A percentile compares a stretch with the other conserved stretches of the same genome.
These are phyloP conservation scores for Cyprinodon tularosa DNA, from an alignment of 2,113 vertebrate species.

Conservation along the genomic window DNA sequence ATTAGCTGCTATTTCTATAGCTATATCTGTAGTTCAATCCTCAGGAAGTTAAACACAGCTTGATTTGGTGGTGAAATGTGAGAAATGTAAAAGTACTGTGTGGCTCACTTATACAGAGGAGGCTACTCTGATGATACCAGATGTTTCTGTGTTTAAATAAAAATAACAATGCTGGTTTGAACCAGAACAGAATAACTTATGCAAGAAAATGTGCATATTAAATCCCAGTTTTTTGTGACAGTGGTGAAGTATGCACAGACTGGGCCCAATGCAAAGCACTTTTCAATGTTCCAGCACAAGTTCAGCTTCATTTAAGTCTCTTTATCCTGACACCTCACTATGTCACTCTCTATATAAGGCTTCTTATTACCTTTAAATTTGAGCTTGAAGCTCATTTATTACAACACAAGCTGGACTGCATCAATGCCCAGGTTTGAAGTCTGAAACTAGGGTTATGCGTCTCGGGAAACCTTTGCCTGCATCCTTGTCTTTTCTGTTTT, in stretches of 20 bases:
- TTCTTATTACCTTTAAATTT: no score
- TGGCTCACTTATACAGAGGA: no score
- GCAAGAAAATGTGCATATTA: background rate
- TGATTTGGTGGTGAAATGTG: background rate
- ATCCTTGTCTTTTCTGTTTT: no score
- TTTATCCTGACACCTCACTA: background rate
- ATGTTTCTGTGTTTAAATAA: background rate
- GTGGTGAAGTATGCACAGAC: background rate
- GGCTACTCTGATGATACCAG: background rate
- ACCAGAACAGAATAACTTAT: background rate
- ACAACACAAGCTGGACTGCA: no score
- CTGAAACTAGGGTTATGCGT: no score
- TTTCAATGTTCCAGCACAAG: background rate
- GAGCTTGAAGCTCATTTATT: no score
- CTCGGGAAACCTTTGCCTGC: no score
- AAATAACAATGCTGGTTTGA: background rate
- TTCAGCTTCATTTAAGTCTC: background rate
- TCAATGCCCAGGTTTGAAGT: no score
- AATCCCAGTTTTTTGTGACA: background rate
- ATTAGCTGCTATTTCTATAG: background rate
- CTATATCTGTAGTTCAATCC: background rate
- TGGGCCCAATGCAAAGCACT: background rate
- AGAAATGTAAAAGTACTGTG: no score
- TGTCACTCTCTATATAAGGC: background rate
- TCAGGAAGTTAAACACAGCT: background rate